Evolutionary conservation across 1,140 invertebrate species (phyloP).

Genomic region (Cotesia typhae): DNA sequence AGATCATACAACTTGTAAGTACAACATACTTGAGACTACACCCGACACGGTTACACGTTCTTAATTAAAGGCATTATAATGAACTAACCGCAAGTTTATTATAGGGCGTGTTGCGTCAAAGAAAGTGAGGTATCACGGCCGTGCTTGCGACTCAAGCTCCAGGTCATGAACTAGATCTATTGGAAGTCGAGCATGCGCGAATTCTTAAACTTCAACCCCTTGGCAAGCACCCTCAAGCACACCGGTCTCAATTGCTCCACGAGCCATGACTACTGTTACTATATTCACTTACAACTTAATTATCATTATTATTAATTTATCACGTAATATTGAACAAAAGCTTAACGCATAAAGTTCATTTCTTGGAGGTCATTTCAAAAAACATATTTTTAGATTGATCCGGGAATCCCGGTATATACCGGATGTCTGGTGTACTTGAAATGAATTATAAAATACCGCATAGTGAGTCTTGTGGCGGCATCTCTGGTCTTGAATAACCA

Average conservation of each 20-base stretch:
- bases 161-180: slow-evolving; percentile 29
- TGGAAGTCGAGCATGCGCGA: slow-evolving; percentile 26
- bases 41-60: too few species aligned
- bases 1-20: too few species aligned
- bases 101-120: slow-evolving; percentile 28
- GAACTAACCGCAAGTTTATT: background rate
- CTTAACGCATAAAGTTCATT: too few species aligned
- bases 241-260: background rate
- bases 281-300: background rate
- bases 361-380: too few species aligned
- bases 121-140: slow-evolving; percentile 17
- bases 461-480: slow-evolving; percentile 14
- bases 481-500: slow-evolving; percentile 1
- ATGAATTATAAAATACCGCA: background rate
- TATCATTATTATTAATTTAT: background rate
- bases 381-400: background rate
- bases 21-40: too few species aligned
- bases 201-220: slow-evolving; percentile 20
- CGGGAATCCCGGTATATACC: background rate
- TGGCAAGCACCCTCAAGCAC: background rate
- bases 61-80: too few species aligned
- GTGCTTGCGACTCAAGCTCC: slow-evolving; percentile 28
- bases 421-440: background rate
- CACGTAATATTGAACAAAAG: background rate
- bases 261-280: background rate